Conservation (phyloP, 2,888 invertebrate species). For the Thecocarcelia acutangulata region DNA sequence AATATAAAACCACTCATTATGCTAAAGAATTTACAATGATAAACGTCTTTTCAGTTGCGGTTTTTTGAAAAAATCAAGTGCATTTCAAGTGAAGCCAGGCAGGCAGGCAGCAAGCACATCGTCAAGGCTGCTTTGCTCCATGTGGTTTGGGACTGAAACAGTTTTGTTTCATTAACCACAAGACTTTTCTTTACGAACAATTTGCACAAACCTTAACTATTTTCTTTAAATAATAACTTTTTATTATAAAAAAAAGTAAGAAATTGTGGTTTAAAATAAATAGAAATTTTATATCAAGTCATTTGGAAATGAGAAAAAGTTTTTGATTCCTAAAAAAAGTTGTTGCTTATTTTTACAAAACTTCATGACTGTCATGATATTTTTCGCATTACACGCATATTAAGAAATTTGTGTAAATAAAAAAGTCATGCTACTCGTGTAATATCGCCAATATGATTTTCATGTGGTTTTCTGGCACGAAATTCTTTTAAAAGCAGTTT, state of each 20-base stretch:
- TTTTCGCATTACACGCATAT: too few species aligned
- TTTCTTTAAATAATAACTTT: constrained; percentile 21
- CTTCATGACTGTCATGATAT: too few species aligned
- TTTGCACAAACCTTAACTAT: neutral
- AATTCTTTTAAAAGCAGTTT: too few species aligned
- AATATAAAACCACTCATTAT: constrained; percentile 21
- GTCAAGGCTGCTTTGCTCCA: neutral
- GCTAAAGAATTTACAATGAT: constrained; percentile 29
- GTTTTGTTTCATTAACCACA: constrained; percentile 39
- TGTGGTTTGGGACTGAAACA: constrained; percentile 15
- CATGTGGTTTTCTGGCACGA: too few species aligned
- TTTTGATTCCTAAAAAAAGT: too few species aligned
- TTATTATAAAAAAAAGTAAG: neutral
- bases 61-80: constrained; percentile 47
- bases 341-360: too few species aligned
- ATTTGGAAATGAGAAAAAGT: too few species aligned
- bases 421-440: too few species aligned
- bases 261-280: constrained; percentile 7
- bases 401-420: too few species aligned
- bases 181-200: constrained; percentile 14
- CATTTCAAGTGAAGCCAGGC: constrained; percentile 24
- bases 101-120: neutral
- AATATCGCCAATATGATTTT: too few species aligned
- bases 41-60: constrained; percentile 50
- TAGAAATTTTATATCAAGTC: neutral